phyloP scores from a whole-genome alignment of 1,140 invertebrate species.

The Harlomillsia oculata region DNA sequence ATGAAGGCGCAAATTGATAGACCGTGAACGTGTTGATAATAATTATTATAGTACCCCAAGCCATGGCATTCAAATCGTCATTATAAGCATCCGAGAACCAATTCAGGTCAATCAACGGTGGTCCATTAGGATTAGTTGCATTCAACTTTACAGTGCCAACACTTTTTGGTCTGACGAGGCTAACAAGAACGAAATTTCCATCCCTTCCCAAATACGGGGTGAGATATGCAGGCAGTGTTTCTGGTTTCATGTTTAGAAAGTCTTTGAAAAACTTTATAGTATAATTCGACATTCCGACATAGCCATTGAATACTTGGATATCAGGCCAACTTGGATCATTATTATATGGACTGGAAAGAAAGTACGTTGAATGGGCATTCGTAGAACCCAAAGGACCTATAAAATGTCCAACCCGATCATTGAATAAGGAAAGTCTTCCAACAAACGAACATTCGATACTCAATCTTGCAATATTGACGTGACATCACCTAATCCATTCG shows the following conservation, averaged over 20 bases:
- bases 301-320: background rate
- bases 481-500: too few species aligned
- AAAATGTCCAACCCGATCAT: too few species aligned
- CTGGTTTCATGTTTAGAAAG: background rate
- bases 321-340: background rate
- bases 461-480: too few species aligned
- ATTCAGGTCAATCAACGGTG: background rate
- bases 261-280: background rate
- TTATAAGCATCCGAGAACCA: conserved; percentile 53
- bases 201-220: background rate
- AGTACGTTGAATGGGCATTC: background rate
- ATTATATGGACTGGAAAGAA: background rate
- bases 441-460: too few species aligned
- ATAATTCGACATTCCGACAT: background rate
- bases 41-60: too few species aligned
- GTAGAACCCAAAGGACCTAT: conserved; percentile 1
- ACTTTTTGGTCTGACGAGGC: background rate
- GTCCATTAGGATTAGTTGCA: background rate
- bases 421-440: too few species aligned
- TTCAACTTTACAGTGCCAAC: background rate
- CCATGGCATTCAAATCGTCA: too few species aligned
- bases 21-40: too few species aligned
- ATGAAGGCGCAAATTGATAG: too few species aligned
- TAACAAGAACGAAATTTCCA: background rate
- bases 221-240: conserved; percentile 34